Evolutionary conservation across 2,888 invertebrate genomes (phyloP), one percentile per base, ranked within the genome.

Genomic region (Drosophila flavopinicola): DNA sequence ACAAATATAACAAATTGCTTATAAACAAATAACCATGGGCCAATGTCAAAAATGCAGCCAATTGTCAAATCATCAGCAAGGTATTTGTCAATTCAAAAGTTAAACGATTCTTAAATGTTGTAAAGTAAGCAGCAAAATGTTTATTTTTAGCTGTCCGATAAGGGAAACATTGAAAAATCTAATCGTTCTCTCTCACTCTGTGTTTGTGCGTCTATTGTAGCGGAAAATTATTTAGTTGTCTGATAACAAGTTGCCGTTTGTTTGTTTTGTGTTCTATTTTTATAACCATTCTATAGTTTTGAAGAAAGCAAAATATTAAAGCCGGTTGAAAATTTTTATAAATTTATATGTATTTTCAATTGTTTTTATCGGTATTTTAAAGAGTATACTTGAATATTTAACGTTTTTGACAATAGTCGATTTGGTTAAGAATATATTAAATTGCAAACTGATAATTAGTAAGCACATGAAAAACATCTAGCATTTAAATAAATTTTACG

Each of bases 21-120:
- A 72, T 56, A 75, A 64, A 53, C 63, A 66, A 72, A 49, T 35
- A 37, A 32, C 45, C 45, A 53, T 54, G 13, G 56, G 44, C 45
- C 78, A 78, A 80, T 78, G 73, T 75, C 82, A 75, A 52, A 74
- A 64, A 64, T 82, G 73, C 75, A 78, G 20, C 39, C 45, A 64
- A 45, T 51, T 41, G 1, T 25, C 3, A 24, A 24, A 23, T 39
- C n/a, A n/a, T 20, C 3, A 51, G 49, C 37, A 35, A 42, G 52
- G 24, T 10, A 20, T 15, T 53, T 27, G 3, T 29, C 15, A 42
- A 42, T 11, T 37, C 13, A 41, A 25, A 29, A 37, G 13, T 45
- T 38, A n/a, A 39, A 57, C 30, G 15, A 15, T 33, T 33, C n/a
- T 13, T n/a, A 27, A 35, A 7, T 6, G 24, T 11, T 51, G 2